Conservation (phyloP, 2,797 vertebrate species). For the Podargus strigoides region DNA sequence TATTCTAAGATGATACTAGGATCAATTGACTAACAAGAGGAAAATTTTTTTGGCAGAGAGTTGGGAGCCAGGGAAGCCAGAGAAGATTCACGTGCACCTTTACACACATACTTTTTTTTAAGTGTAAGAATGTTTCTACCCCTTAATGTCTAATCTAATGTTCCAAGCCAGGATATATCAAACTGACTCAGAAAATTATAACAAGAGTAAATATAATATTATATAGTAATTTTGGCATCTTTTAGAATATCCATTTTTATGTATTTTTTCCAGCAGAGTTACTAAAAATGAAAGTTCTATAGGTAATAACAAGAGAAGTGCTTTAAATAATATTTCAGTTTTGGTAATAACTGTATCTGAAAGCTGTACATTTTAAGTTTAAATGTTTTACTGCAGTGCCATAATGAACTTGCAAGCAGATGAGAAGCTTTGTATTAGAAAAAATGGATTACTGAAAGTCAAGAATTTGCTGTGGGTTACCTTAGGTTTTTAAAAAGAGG, state of each 20-base stretch:
- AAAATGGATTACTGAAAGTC: not conserved
- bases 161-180: constrained; percentile 64
- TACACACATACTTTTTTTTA: constrained; percentile 2
- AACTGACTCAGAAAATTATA: constrained; percentile 53
- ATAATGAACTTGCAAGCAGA: not conserved
- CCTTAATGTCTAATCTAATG: constrained; percentile 62
- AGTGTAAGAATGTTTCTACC: constrained; percentile 56
- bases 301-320: not conserved
- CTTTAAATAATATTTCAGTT: constrained; percentile 6
- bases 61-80: constrained; percentile 53
- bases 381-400: constrained; percentile 2
- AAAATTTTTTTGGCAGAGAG: constrained; percentile 64
- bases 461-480: not conserved
- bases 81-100: constrained; percentile 57
- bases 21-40: constrained; percentile 65
- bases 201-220: constrained; percentile 37
- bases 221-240: constrained; percentile 35
- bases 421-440: not conserved
- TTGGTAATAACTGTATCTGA: not conserved
- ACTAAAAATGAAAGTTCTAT: constrained; percentile 33
- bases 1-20: constrained; percentile 59
- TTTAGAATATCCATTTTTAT: constrained; percentile 37
- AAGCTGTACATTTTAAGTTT: constrained; percentile 15
- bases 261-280: not conserved
- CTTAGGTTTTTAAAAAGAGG: not conserved